Percentiles rank a stretch among this genome's conserved stretches.
Evolutionary conservation across 2,888 invertebrate species (phyloP).

Genomic region (Smittia aterrima): DNA sequence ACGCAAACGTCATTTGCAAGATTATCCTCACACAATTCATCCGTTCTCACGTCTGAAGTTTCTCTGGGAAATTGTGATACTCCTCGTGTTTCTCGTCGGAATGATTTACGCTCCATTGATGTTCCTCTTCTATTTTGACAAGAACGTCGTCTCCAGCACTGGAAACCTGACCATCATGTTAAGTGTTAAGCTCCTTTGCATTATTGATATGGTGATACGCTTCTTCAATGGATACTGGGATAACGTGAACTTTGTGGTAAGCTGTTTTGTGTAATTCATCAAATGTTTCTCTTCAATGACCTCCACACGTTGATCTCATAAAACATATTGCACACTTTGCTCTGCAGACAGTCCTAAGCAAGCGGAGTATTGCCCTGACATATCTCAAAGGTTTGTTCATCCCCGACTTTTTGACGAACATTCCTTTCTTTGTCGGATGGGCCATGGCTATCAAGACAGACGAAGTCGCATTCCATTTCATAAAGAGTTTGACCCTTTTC

Average conservation of each 20-base stretch:
- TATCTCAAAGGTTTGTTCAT: slow-evolving; percentile 29
- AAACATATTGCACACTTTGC: too few species aligned
- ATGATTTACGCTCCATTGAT: slow-evolving; percentile 20
- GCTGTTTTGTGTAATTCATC: background rate
- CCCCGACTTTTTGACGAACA: slow-evolving; percentile 27
- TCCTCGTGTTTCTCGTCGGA: background rate
- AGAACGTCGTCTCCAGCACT: background rate
- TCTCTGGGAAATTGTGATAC: slow-evolving; percentile 10
- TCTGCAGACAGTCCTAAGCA: slow-evolving; percentile 17
- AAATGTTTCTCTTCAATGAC: background rate
- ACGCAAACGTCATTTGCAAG: slow-evolving; percentile 19
- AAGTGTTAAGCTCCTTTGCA: background rate
- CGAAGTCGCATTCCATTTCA: slow-evolving; percentile 14
- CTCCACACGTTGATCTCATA: too few species aligned
- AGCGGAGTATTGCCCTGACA: slow-evolving; percentile 6
- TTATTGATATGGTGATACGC: slow-evolving; percentile 17
- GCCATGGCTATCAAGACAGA: background rate
- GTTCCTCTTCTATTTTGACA: slow-evolving; percentile 22
- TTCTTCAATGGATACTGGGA: slow-evolving; percentile 34
- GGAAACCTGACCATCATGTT: slow-evolving; percentile 25
- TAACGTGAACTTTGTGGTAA: slow-evolving; percentile 15
- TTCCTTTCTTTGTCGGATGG: slow-evolving; percentile 24
- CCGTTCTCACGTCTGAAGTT: slow-evolving; percentile 25
- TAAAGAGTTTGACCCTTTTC: slow-evolving; percentile 22
- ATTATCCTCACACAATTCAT: slow-evolving; percentile 25